Base-by-base conservation (phyloP, 1,140 invertebrate genomes). In the Glossosoma conforme region DNA sequence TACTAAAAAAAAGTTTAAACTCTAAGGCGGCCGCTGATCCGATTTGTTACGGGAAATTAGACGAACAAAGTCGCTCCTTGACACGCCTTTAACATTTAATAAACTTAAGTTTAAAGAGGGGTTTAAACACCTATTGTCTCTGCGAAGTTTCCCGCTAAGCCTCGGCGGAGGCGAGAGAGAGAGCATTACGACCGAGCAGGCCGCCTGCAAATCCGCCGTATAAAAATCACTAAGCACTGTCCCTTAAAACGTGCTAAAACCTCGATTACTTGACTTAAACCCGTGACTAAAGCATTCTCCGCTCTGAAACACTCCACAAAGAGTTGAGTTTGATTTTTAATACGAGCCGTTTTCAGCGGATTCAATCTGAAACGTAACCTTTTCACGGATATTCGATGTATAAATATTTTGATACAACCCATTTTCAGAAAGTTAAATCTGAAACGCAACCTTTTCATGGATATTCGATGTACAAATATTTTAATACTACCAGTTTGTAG, bases 181-280 rank as follows among this genome's bases (percentile, higher is more conserved):
- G 37, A n/a, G n/a, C n/a, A 9, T 44, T 52, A 44, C 32, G 47
- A 22, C 44, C 43, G 22, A 42, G 30, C 24, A 21, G 41, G 25
- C 9, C 37, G 32, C 44, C 35, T 33, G 41, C 40, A 58, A 58
- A 53, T 49, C 51, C 54, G 14, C 44, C 49, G 44, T 48, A 52
- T 57, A 57, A 57, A 56, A 56, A 56, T 56, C 54, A 56, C 54
- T 56, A 44, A 56, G 47, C 46, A 44, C 45, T 44, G 52, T 54
- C 52, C 52, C 46, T 54, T 54, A 54, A 54, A 54, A 54, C 52
- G 52, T 54, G 52, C 52, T 56, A 51, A 56, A 56, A 56, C 47
- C 48, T 41, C 47, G 54, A 51, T 56, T 56, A 56, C 47, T 51
- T 36, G 54, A 56, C 45, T 49, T 54, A 54, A 54, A 54, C 36